Conservation (phyloP, 2,113 vertebrate species). For the Calidris pygmaea region DNA sequence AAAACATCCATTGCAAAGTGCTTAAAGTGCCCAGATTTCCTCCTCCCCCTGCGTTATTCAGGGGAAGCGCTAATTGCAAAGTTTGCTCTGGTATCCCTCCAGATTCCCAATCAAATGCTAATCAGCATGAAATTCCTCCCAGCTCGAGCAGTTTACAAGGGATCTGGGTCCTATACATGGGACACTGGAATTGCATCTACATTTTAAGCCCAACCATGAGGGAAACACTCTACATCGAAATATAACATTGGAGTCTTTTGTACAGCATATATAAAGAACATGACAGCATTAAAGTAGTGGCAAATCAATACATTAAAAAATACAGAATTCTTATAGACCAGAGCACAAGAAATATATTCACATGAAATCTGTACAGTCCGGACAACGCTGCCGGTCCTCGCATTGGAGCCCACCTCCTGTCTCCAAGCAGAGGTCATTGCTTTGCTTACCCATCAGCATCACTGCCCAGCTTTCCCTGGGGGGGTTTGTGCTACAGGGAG, state of each 20-base stretch:
- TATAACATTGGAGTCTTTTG: neutral
- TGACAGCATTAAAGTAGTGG: conserved; percentile 25
- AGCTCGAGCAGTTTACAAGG: neutral
- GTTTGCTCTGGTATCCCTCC: neutral
- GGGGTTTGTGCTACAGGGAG: neutral
- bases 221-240: conserved; percentile 36
- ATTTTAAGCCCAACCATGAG: neutral
- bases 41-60: neutral
- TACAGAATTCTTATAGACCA: conserved; percentile 31
- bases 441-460: neutral
- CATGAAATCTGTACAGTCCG: neutral
- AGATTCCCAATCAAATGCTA: neutral
- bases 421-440: neutral
- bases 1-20: conserved; percentile 18
- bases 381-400: rapidly evolving
- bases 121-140: neutral
- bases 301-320: conserved; percentile 37
- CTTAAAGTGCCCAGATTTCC: conserved; percentile 24
- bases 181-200: neutral
- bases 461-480: neutral
- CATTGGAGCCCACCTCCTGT: neutral
- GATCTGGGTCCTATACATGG: neutral
- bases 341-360: conserved; percentile 40
- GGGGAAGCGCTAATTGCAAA: neutral
- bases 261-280: conserved; percentile 37